Conservation (phyloP, 2,888 invertebrate species). For the Tetragonula carbonaria region DNA sequence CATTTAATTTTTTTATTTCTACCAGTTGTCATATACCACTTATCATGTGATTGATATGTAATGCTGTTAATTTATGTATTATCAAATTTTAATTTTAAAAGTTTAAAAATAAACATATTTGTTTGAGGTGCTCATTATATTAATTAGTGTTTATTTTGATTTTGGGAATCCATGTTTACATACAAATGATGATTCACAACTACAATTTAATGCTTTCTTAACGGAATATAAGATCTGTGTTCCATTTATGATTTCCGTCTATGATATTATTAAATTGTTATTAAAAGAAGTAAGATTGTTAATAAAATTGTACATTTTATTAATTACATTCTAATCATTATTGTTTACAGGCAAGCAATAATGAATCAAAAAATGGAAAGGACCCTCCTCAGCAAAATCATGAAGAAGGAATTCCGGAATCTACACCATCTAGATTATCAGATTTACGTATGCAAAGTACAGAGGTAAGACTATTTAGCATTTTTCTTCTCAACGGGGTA, state of each 20-base stretch:
- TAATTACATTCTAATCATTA: neutral
- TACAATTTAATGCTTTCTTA: neutral
- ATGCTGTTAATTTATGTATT: neutral
- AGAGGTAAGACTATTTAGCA: slow-evolving; percentile 73
- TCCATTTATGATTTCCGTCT: neutral
- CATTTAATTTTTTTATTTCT: neutral
- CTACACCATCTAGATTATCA: slow-evolving; percentile 77
- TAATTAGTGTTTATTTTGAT: slow-evolving; percentile 48
- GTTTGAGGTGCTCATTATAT: slow-evolving; percentile 5
- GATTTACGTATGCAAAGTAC: slow-evolving; percentile 80
- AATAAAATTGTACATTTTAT: neutral
- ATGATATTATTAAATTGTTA: slow-evolving; percentile 3
- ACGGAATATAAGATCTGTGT: slow-evolving; percentile 10
- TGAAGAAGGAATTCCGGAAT: slow-evolving; percentile 71
- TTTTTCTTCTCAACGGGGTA: neutral
- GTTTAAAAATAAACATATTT: neutral
- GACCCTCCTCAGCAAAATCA: slow-evolving; percentile 70
- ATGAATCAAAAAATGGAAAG: slow-evolving; percentile 75
- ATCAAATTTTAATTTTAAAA: neutral
- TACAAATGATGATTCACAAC: neutral
- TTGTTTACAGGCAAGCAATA: slow-evolving; percentile 68
- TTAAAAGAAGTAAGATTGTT: neutral
- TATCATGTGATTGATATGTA: neutral
- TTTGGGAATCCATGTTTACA: neutral
- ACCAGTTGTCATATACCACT: neutral